Conservation (phyloP, 1,140 invertebrate genomes). For the Listronotus bonariensis region DNA sequence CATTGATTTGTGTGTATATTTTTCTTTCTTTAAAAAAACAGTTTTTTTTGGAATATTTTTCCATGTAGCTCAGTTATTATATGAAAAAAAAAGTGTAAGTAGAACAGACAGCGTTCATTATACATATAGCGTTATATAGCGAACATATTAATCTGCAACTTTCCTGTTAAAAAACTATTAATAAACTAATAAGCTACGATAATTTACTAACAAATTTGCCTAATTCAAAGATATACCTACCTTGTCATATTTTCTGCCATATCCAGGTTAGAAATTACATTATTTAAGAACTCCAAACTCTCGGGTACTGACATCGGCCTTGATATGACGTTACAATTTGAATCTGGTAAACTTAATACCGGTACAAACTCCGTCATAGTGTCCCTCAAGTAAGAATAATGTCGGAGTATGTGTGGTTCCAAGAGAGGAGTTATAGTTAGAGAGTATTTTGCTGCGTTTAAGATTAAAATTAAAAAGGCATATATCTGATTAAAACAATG, state of each 20-base stretch:
- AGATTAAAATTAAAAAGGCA: constrained; percentile 89
- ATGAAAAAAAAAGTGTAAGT: too few relatives aligned
- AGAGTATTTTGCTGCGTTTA: constrained; percentile 91
- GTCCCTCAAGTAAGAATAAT: constrained; percentile 94
- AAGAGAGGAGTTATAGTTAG: constrained; percentile 91
- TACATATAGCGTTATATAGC: too few relatives aligned
- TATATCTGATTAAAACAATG: constrained; percentile 66
- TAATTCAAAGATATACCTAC: constrained; percentile 21
- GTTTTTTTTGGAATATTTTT: too few relatives aligned
- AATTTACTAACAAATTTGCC: too few relatives aligned
- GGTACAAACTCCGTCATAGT: constrained; percentile 94
- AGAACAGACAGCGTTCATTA: too few relatives aligned
- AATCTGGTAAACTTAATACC: constrained; percentile 62
- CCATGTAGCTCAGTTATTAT: too few relatives aligned
- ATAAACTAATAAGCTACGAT: too few relatives aligned
- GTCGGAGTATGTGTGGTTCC: constrained; percentile 87
- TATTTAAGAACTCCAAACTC: constrained; percentile 68
- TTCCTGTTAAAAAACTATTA: too few relatives aligned
- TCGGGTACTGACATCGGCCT: constrained; percentile 48
- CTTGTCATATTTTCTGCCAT: constrained; percentile 64
- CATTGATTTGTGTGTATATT: too few relatives aligned
- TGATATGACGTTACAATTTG: constrained; percentile 40
- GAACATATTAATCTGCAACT: too few relatives aligned
- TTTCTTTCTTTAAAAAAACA: too few relatives aligned
- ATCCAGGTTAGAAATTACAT: constrained; percentile 73